phyloP scores from a whole-genome alignment of 2,113 vertebrate genomes.

The Parotia lawesii region DNA sequence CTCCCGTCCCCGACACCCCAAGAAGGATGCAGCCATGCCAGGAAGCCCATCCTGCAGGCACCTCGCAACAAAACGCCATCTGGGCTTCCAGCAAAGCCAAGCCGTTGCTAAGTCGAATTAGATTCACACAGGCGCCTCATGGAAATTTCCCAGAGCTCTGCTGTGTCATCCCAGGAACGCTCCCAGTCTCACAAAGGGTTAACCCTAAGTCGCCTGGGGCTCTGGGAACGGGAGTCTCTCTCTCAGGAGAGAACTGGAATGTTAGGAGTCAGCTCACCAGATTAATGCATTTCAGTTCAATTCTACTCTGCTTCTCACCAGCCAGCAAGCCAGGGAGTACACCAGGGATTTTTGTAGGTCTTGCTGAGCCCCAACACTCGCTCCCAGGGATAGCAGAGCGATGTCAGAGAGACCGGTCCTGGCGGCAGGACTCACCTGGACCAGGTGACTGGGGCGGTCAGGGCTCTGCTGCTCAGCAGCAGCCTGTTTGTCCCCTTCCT shows the following conservation, averaged over 20 bases:
- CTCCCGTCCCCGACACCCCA: fast-evolving
- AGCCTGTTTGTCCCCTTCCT: not conserved
- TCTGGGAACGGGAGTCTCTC: not conserved
- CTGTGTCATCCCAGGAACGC: not conserved
- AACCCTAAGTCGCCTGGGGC: not conserved
- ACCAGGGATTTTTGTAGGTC: constrained; percentile 8
- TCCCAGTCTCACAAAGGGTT: not conserved
- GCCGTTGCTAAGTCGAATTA: not conserved
- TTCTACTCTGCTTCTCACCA: not conserved
- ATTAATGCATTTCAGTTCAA: not conserved
- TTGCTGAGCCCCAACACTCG: not conserved
- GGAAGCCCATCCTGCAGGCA: not conserved
- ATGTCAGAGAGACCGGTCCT: fast-evolving
- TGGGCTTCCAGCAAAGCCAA: not conserved
- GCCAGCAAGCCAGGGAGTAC: not conserved
- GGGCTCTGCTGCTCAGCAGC: not conserved
- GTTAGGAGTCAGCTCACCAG: not conserved
- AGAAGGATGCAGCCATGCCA: not conserved
- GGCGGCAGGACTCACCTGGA: not conserved
- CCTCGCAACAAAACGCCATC: not conserved
- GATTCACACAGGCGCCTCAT: not conserved
- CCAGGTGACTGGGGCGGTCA: not conserved
- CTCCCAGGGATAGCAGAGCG: not conserved
- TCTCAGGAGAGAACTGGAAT: not conserved
- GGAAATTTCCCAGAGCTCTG: constrained; percentile 5